These are phyloP conservation scores for Xiphorhynchus elegans DNA, from an alignment of 2,113 vertebrate species.

Conservation along the genomic window DNA sequence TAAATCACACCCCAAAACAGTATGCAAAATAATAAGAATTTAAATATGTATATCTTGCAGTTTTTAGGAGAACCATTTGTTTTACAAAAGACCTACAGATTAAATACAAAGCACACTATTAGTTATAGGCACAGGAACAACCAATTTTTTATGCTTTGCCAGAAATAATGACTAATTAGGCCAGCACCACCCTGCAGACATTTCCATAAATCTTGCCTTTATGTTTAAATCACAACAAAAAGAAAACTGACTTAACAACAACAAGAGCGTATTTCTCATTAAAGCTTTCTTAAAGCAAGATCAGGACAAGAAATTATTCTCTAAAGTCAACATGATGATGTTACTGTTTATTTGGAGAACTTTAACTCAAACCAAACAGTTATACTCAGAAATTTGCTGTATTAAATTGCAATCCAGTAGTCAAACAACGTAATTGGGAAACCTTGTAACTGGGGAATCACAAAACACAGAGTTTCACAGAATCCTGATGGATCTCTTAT, in stretches of 20 bases:
- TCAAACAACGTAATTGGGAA: background rate
- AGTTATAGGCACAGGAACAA: constrained; percentile 41
- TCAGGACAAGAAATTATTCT: constrained; percentile 22
- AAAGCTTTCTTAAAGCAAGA: constrained; percentile 27
- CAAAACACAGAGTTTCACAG: background rate
- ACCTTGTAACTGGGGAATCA: background rate
- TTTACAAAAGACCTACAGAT: constrained; percentile 44
- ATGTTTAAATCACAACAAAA: constrained; percentile 44
- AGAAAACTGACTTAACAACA: constrained; percentile 34
- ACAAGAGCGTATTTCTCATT: constrained; percentile 13
- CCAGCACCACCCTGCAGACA: constrained; percentile 32
- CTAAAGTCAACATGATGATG: background rate
- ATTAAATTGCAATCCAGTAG: background rate
- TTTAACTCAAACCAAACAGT: background rate
- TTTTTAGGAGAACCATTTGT: constrained; percentile 50
- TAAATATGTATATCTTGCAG: background rate
- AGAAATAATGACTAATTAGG: constrained; percentile 43
- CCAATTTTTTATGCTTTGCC: constrained; percentile 55
- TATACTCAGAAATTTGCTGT: background rate
- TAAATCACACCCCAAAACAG: background rate
- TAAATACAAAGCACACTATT: constrained; percentile 1
- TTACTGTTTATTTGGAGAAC: constrained; percentile 33
- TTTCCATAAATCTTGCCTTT: constrained; percentile 49
- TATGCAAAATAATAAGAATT: background rate
- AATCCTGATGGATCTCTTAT: background rate